Conservation (phyloP, 2,888 invertebrate species). For the Dolichopus griseipennis region DNA sequence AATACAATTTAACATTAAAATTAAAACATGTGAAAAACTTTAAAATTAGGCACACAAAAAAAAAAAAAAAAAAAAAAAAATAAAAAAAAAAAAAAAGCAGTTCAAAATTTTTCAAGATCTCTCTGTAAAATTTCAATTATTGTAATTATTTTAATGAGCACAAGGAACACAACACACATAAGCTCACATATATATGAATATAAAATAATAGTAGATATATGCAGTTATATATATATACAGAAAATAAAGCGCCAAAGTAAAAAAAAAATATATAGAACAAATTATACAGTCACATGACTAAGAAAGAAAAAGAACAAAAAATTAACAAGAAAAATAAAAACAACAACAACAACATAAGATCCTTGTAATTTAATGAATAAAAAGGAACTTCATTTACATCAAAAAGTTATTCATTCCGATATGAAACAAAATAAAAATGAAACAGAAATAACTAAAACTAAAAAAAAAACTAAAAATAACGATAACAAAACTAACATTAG, state of each 20-base stretch:
- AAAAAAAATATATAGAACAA: too few relatives aligned
- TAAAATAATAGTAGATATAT: too few relatives aligned
- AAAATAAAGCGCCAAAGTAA: not conserved
- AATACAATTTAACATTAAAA: too few relatives aligned
- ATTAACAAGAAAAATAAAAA: not conserved
- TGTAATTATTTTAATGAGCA: slow-evolving; percentile 6
- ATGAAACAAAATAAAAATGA: not conserved
- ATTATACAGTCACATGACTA: not conserved
- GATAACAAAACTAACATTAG: not conserved
- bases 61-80: not conserved
- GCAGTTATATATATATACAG: not conserved
- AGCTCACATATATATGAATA: too few relatives aligned
- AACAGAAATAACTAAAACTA: not conserved
- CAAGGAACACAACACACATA: not conserved
- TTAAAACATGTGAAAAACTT: not conserved
- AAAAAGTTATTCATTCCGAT: slow-evolving; percentile 1
- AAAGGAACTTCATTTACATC: slow-evolving; percentile 6
- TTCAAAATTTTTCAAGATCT: not conserved
- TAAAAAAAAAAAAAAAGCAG: too few relatives aligned
- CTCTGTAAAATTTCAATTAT: slow-evolving; percentile 4
- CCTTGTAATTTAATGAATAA: slow-evolving; percentile 6
- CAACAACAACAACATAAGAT: not conserved
- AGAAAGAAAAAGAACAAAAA: too few relatives aligned
- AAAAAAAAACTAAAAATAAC: not conserved
- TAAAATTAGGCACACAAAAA: not conserved